Percentiles rank a stretch among this genome's conserved stretches.
Conservation (phyloP, 2,888 invertebrate species). For the Stratiomys singularior region DNA sequence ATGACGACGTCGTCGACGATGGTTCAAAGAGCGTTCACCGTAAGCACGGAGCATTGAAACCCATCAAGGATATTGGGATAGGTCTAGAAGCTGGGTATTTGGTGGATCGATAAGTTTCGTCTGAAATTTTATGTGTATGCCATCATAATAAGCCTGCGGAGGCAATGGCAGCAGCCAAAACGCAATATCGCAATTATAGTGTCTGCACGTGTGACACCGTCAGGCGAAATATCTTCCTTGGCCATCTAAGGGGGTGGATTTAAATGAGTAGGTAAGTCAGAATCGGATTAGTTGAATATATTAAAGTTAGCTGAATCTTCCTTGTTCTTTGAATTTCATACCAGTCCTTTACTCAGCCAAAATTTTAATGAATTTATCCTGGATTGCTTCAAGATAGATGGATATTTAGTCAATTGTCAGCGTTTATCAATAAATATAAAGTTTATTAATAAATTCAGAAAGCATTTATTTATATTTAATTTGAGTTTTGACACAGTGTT, state of each 20-base stretch:
- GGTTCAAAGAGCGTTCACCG: constrained; percentile 44
- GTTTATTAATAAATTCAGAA: too few relatives aligned
- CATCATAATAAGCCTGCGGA: constrained; percentile 45
- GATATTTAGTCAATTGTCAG: too few relatives aligned
- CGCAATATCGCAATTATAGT: constrained; percentile 43
- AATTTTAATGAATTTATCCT: too few relatives aligned
- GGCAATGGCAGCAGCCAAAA: constrained; percentile 40
- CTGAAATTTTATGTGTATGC: constrained; percentile 50
- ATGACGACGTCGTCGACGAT: neutral
- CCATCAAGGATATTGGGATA: constrained; percentile 50
- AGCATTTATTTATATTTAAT: too few relatives aligned
- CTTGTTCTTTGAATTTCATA: too few relatives aligned
- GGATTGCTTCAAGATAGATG: too few relatives aligned
- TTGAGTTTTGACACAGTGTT: too few relatives aligned
- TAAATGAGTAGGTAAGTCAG: too few relatives aligned
- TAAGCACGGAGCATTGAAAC: constrained; percentile 44
- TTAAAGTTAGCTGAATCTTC: too few relatives aligned
- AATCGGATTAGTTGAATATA: too few relatives aligned
- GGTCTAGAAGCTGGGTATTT: constrained; percentile 51
- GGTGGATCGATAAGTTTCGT: constrained; percentile 52
- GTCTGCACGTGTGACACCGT: constrained; percentile 37
- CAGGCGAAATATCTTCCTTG: constrained; percentile 30
- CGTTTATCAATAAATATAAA: too few relatives aligned
- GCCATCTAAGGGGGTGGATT: neutral
- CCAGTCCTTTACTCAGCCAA: too few relatives aligned